Evolutionary conservation across 2,797 vertebrate species (phyloP).

Genomic region (Ataeniobius toweri): DNA sequence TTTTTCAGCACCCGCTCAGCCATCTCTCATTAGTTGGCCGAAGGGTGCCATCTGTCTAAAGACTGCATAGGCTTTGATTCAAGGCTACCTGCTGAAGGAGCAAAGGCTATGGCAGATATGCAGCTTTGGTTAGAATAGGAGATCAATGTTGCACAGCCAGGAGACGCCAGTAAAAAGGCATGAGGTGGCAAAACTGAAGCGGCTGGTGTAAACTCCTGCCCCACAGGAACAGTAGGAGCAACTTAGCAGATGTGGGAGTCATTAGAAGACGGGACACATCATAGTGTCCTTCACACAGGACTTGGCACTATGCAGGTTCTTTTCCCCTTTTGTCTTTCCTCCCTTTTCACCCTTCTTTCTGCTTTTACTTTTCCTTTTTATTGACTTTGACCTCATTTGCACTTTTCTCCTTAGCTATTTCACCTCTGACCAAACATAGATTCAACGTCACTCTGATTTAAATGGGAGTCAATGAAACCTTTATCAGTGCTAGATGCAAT

Average conservation of each 20-base stretch:
- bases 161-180: slow-evolving; percentile 18
- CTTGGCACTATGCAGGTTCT: slow-evolving; percentile 37
- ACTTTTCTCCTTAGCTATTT: slow-evolving; percentile 2
- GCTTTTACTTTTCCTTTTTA: background rate
- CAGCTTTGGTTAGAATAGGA: slow-evolving; percentile 17
- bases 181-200: slow-evolving; percentile 16
- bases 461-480: background rate
- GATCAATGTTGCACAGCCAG: background rate
- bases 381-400: slow-evolving; percentile 12
- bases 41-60: slow-evolving; percentile 50
- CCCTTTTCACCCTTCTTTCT: background rate
- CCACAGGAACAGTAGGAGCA: slow-evolving; percentile 39
- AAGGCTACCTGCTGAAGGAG: slow-evolving; percentile 34
- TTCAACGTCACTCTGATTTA: background rate
- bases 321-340: slow-evolving; percentile 25
- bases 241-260: slow-evolving; percentile 58
- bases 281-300: slow-evolving; percentile 59
- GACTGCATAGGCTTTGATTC: slow-evolving; percentile 13
- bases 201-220: slow-evolving; percentile 30
- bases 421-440: background rate
- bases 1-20: slow-evolving; percentile 32
- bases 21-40: slow-evolving; percentile 56
- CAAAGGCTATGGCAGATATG: slow-evolving; percentile 5
- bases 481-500: background rate
- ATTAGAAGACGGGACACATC: slow-evolving; percentile 54